Evolutionary conservation across 2,797 vertebrate genomes (phyloP).

Genomic region (Sitta carolinensis): DNA sequence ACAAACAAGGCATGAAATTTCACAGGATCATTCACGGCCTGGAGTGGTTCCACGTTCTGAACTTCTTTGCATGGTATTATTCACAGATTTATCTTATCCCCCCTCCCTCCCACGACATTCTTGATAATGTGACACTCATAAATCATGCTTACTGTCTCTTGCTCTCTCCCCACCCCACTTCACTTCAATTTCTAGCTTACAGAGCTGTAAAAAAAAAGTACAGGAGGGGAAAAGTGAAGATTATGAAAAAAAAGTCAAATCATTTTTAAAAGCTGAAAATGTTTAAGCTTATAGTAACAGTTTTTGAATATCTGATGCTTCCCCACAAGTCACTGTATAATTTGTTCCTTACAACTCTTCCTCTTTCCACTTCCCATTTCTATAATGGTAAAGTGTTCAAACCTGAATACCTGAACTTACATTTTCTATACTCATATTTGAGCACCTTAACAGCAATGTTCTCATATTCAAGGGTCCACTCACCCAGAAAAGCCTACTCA

Average conservation of each 20-base stretch:
- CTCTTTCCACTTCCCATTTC: slow-evolving; percentile 1
- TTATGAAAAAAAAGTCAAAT: neutral
- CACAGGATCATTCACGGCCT: neutral
- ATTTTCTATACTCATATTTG: neutral
- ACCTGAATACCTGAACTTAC: neutral
- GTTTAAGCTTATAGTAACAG: neutral
- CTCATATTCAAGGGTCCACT: neutral
- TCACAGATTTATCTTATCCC: neutral
- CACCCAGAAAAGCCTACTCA: neutral
- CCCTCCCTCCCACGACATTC: neutral
- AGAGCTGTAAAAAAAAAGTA: neutral
- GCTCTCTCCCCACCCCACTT: neutral
- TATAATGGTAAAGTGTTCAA: neutral
- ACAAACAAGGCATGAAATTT: slow-evolving; percentile 7
- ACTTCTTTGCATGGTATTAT: neutral
- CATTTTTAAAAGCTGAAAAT: neutral
- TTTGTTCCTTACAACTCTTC: neutral
- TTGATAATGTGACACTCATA: neutral
- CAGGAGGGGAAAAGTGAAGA: neutral
- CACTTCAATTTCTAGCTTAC: neutral
- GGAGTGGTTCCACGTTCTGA: neutral
- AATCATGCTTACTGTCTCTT: neutral
- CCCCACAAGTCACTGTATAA: neutral
- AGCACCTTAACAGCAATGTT: neutral
- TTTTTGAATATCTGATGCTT: neutral